Base-by-base conservation (phyloP, 2,888 invertebrate genomes). In the Luperina nickerlii region DNA sequence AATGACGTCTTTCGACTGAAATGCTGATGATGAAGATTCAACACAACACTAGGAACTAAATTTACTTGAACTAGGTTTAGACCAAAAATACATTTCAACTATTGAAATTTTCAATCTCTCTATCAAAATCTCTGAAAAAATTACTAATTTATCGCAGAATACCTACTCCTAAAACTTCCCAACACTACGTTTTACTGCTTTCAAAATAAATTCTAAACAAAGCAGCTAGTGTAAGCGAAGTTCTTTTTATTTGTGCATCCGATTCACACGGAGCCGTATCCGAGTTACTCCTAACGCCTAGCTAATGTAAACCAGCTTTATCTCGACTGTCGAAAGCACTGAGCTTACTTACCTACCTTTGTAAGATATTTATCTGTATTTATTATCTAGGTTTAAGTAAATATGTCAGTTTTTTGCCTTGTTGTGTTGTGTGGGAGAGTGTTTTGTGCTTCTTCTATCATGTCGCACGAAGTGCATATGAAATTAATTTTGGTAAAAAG, bases 231-330 rank as follows among this genome's bases (percentile, higher is more conserved):
- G 60, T 74, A 67, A 66, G 74, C 38, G 9, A 60, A 71, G 57
- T 79, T 76, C 72, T 57, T 76, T 69, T 81, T 88, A 86, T 89
- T 87, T 86, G 84, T 78, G 66, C 67, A 75, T 83, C 68, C 78
- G 78, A 78, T 87, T 86, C 88, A 84, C 89, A 83, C 85, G 82
- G 32, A 27, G 60, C 62, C 54, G 76, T 76, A 82, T 79, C 79
- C 75, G 81, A 70, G 71, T 78, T 83, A 85, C 82, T n/a, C 38
- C 82, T 82, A 82, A 82, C 82, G 78, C 79, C 68, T 66, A 67
- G 81, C 84, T 87, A 86, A 89, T 89, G 87, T 87, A 83, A 76
- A 89, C 81, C 74, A 57, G 79, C 71, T 79, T 86, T 88, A 89
- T 89, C 81, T 87, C 32, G n/a, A 20, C 51, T 79, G 76, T 79